Base-by-base conservation (phyloP, 2,888 invertebrate genomes). In the Actias luna region DNA sequence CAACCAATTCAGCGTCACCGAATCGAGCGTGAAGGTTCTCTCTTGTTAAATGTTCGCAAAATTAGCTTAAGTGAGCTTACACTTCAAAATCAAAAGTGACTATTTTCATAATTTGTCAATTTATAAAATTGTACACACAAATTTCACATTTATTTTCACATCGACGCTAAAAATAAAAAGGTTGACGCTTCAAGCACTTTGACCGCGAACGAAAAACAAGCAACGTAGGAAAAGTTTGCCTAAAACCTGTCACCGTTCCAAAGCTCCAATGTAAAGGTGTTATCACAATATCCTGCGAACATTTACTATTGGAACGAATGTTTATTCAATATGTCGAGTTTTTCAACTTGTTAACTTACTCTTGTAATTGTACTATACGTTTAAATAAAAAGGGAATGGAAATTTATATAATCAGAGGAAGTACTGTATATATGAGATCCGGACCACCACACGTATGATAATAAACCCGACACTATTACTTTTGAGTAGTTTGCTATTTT, bases 141-240 rank as follows among this genome's bases (percentile, higher is more conserved):
- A 46, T 46, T 46, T 46, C 22, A 46, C 22, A 22, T 5, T 46
- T 46, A 46, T 22, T 46, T 46, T 46, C 10, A 4, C 1, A 46
- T 46, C 10, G 5, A 46, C 10, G 16, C 3, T 12, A 46, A 25
- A 46, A 46, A 46, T 46, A 46, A 18, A 46, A 22, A 25, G 22
- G 12, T 46, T 10, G 46, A 18, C 22, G 12, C 22, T 46, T 46
- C 3, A 22, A 25, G 46, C 46, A 46, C 46, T 46, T 22, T 46
- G 46, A 46, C 46, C 46, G 22, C 46, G 46, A 46, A 46, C 46
- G 22, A 46, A 46, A 46, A 46, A 46, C 46, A 46, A 46, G 46
- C 46, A 46, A 46, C 22, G 46, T 46, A 22, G 46, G 46, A 46
- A 12, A 46, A 22, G 46, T 46, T 46, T 22, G 46, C 46, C 22